Evolutionary conservation across 2,888 invertebrate genomes (phyloP).

Genomic region (Kryphioiulus occultus): DNA sequence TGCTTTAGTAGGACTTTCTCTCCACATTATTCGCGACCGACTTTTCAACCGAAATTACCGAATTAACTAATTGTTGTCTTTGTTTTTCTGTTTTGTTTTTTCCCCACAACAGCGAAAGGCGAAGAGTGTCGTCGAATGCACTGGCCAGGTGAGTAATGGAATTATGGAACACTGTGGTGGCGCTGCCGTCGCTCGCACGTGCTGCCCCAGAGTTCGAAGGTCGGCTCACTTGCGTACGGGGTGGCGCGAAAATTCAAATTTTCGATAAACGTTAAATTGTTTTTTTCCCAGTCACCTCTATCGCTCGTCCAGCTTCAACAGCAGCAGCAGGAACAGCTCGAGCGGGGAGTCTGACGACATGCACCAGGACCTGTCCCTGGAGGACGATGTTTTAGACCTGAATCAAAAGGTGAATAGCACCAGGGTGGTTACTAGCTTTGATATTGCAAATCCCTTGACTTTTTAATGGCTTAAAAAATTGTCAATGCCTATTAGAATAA

Average conservation of each 20-base stretch:
- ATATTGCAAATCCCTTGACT: no score
- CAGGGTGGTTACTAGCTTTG: no score
- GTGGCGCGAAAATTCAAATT: not conserved
- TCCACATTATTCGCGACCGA: not conserved
- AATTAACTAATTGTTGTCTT: no score
- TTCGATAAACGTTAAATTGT: not conserved
- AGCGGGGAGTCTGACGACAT: constrained; percentile 84
- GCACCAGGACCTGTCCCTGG: constrained; percentile 90
- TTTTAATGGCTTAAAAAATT: no score
- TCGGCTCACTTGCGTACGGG: not conserved
- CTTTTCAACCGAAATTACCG: not conserved
- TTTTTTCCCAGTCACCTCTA: constrained; percentile 66
- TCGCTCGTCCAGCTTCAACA: constrained; percentile 92
- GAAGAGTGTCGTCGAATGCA: constrained; percentile 50
- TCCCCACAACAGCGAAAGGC: constrained; percentile 43
- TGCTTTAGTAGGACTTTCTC: no score
- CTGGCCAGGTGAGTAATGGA: constrained; percentile 47
- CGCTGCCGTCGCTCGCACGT: not conserved
- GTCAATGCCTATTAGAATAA: no score
- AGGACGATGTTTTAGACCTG: constrained; percentile 92
- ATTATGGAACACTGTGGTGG: not conserved
- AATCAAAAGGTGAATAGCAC: constrained; percentile 79
- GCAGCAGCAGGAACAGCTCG: constrained; percentile 88
- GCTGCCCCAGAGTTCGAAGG: not conserved
- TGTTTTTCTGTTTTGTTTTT: constrained; percentile 18